Evolutionary conservation across 2,797 vertebrate genomes (phyloP).

Genomic region (Tapirus indicus): DNA sequence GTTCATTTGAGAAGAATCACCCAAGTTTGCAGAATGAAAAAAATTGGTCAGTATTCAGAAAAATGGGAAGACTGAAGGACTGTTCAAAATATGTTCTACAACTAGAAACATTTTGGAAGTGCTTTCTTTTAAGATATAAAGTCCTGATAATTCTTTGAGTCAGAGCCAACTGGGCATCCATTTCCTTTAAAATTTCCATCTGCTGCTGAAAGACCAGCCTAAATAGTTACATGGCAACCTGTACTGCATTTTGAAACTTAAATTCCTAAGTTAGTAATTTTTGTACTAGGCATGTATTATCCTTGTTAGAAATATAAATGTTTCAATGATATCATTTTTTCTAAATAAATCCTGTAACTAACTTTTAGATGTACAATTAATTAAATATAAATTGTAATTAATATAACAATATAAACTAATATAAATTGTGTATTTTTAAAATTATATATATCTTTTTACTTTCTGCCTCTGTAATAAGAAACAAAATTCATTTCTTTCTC

Average conservation of each 20-base stretch:
- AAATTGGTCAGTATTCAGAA: background rate
- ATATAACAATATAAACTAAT: background rate
- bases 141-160: conserved; percentile 61
- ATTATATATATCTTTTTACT: background rate
- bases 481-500: background rate
- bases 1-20: background rate
- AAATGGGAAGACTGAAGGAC: background rate
- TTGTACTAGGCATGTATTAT: conserved; percentile 69
- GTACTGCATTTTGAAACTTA: conserved; percentile 70
- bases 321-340: conserved; percentile 57
- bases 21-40: background rate
- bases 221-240: conserved; percentile 75
- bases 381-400: background rate
- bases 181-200: conserved; percentile 76
- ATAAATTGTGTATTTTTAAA: background rate
- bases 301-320: conserved; percentile 69
- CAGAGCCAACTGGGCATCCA: conserved; percentile 56
- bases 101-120: conserved; percentile 47
- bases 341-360: conserved; percentile 23
- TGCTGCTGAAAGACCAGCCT: conserved; percentile 71
- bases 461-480: background rate
- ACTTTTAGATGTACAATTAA: conserved; percentile 52
- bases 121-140: conserved; percentile 70
- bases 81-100: conserved; percentile 57
- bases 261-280: conserved; percentile 75